phyloP scores from a whole-genome alignment of 2,113 vertebrate species.

The Rhipidura dahli region DNA sequence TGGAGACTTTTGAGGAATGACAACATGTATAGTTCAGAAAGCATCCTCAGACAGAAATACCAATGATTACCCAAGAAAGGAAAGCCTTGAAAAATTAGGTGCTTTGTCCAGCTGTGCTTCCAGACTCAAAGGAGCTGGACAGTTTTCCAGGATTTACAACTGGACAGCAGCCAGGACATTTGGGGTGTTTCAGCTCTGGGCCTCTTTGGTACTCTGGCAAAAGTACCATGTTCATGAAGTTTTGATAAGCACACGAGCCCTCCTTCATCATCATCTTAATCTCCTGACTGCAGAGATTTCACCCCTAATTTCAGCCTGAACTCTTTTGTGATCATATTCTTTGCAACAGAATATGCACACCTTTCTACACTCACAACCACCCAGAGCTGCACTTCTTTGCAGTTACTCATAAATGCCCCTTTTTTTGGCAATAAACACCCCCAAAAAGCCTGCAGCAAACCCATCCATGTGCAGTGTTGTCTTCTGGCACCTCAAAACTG shows the following conservation, averaged over 20 bases:
- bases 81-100: not conserved
- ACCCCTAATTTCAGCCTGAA: not conserved
- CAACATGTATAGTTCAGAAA: not conserved
- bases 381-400: not conserved
- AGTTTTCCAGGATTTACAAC: not conserved
- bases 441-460: not conserved
- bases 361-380: fast-evolving
- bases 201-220: not conserved
- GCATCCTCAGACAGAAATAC: not conserved
- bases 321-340: not conserved
- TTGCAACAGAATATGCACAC: not conserved
- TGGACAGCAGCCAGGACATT: not conserved
- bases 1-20: not conserved
- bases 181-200: not conserved
- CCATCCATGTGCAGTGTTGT: fast-evolving
- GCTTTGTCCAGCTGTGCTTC: not conserved
- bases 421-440: not conserved
- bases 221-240: fast-evolving
- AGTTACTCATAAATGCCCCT: not conserved
- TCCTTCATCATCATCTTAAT: not conserved
- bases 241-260: not conserved
- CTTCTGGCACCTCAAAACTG: not conserved
- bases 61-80: not conserved
- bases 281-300: not conserved
- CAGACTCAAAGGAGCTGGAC: not conserved